A percentile compares a stretch with the other conserved stretches of the same genome.
phyloP scores from a whole-genome alignment of 1,140 invertebrate species.

The Zaprionus nigranus region DNA sequence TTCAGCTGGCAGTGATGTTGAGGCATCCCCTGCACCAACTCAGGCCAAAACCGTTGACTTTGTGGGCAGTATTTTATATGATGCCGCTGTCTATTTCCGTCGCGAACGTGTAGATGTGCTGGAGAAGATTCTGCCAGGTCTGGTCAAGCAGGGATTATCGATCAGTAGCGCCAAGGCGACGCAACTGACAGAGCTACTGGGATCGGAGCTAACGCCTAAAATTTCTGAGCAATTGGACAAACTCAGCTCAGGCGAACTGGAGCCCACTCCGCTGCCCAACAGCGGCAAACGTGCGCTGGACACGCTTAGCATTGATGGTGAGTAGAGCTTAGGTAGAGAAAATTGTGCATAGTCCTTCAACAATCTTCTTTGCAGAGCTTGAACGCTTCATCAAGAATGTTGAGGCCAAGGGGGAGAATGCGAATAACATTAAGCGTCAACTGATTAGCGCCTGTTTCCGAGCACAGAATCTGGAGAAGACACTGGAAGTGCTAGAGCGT shows the following conservation, averaged over 20 bases:
- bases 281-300: constrained; percentile 66
- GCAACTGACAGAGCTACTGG: constrained; percentile 87
- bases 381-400: constrained; percentile 86
- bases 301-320: constrained; percentile 68
- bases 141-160: constrained; percentile 87
- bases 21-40: not conserved
- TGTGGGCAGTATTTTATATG: constrained; percentile 86
- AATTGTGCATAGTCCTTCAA: not conserved
- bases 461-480: constrained; percentile 88
- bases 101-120: constrained; percentile 62
- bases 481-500: constrained; percentile 85
- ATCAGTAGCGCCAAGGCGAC: constrained; percentile 87
- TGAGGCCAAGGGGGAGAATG: constrained; percentile 85
- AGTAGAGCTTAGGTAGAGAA: constrained; percentile 3
- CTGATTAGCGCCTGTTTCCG: constrained; percentile 87
- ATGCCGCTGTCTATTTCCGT: constrained; percentile 77
- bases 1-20: constrained; percentile 15
- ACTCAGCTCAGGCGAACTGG: constrained; percentile 88
- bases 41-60: constrained; percentile 54
- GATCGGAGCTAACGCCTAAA: constrained; percentile 87
- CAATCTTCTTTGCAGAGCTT: constrained; percentile 76
- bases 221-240: constrained; percentile 87
- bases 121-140: constrained; percentile 85
- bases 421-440: constrained; percentile 86
- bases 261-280: constrained; percentile 84